Conservation (phyloP, 2,113 vertebrate species). For the Corythornis madagascariensis region DNA sequence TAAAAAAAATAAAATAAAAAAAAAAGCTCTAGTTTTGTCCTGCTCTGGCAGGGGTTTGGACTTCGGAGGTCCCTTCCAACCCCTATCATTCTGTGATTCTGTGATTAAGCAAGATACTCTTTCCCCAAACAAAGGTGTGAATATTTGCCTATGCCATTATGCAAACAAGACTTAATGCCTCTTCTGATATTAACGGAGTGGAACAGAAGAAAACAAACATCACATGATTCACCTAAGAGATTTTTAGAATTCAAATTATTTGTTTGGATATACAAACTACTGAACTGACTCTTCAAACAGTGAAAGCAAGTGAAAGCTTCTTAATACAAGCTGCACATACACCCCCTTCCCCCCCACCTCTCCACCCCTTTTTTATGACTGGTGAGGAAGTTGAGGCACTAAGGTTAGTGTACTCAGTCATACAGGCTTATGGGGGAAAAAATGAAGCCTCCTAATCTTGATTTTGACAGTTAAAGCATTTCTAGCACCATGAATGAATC, state of each 20-base stretch:
- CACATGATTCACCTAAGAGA: not conserved
- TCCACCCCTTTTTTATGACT: not conserved
- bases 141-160: conserved; percentile 10
- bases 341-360: not conserved
- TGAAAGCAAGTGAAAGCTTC: not conserved
- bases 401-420: not conserved
- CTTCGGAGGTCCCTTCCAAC: no score
- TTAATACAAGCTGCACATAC: not conserved
- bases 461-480: not conserved
- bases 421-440: not conserved
- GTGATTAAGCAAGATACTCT: not conserved
- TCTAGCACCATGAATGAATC: not conserved
- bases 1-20: no score
- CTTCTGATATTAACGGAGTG: not conserved
- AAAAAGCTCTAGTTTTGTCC: no score
- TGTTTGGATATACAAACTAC: not conserved
- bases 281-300: not conserved
- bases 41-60: no score
- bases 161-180: not conserved
- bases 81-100: no score
- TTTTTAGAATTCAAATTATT: conserved; percentile 15
- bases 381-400: not conserved
- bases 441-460: not conserved
- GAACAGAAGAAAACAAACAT: conserved; percentile 11
- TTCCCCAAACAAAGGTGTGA: not conserved